A percentile compares a stretch with the other conserved stretches of the same genome.
Evolutionary conservation across 2,888 invertebrate genomes (phyloP).

Genomic region (Orchesellides sinensis): DNA sequence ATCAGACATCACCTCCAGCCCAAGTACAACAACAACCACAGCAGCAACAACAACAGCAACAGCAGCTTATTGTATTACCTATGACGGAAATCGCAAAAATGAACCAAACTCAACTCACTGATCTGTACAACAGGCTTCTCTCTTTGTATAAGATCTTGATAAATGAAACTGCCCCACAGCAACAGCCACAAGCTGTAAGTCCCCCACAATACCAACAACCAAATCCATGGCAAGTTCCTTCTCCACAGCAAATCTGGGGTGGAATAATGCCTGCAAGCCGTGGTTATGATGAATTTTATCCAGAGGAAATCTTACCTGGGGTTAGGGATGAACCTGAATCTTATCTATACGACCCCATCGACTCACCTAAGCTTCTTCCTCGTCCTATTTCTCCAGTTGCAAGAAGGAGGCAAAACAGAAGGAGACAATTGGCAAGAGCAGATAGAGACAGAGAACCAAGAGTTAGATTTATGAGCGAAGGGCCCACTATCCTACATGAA

Average conservation of each 20-base stretch:
- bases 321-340: slow-evolving; percentile 23
- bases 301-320: slow-evolving; percentile 39
- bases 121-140: slow-evolving; percentile 37
- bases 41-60: slow-evolving; percentile 18
- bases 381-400: slow-evolving; percentile 42
- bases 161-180: slow-evolving; percentile 24
- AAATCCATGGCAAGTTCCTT: slow-evolving; percentile 50
- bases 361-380: slow-evolving; percentile 47
- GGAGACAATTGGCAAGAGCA: background rate
- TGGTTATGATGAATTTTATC: slow-evolving; percentile 29
- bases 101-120: slow-evolving; percentile 12
- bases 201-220: slow-evolving; percentile 36
- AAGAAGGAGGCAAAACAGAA: background rate
- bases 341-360: slow-evolving; percentile 35
- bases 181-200: slow-evolving; percentile 2
- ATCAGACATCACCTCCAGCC: background rate
- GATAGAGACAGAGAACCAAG: slow-evolving; percentile 11
- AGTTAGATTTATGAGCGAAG: slow-evolving; percentile 27
- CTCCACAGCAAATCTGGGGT: slow-evolving; percentile 31
- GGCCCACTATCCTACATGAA: slow-evolving; percentile 11
- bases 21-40: background rate
- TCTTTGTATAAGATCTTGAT: slow-evolving; percentile 32
- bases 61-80: background rate
- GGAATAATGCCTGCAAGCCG: slow-evolving; percentile 5
- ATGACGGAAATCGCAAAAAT: background rate